Conservation (phyloP, 92 coral and sea anemone species). For the Siderastrea siderea region DNA sequence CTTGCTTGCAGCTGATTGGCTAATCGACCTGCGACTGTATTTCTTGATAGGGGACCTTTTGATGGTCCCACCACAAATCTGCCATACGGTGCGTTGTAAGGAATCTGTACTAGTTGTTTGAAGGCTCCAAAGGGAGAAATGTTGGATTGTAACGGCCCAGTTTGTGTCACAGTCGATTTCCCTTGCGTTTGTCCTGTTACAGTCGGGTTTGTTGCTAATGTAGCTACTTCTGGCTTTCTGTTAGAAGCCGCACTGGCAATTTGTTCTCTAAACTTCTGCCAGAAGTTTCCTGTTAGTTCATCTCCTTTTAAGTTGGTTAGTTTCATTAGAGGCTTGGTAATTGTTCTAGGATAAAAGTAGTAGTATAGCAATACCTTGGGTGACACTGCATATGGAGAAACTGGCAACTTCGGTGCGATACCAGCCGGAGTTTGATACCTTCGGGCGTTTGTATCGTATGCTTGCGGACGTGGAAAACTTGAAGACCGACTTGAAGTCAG, state of each 20-base stretch:
- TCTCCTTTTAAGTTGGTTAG: neutral
- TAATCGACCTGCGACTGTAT: neutral
- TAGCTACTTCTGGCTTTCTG: neutral
- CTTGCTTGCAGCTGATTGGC: neutral
- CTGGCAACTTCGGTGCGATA: neutral
- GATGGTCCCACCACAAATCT: neutral
- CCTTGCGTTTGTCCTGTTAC: slow-evolving; percentile 22
- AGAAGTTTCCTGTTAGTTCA: slow-evolving; percentile 5
- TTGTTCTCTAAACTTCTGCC: slow-evolving; percentile 11
- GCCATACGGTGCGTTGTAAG: slow-evolving; percentile 5
- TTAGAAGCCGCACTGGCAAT: slow-evolving; percentile 10
- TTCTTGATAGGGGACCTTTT: neutral
- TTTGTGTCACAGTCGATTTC: neutral
- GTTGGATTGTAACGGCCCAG: slow-evolving; percentile 20
- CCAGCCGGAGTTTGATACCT: slow-evolving; percentile 12
- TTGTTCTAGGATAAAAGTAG: slow-evolving; percentile 38
- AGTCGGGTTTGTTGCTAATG: slow-evolving; percentile 7
- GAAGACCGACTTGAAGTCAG: slow-evolving; percentile 14
- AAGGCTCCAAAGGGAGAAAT: slow-evolving; percentile 2
- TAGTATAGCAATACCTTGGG: slow-evolving; percentile 51
- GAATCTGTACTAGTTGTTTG: slow-evolving; percentile 28
- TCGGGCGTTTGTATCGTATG: neutral
- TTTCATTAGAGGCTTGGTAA: slow-evolving; percentile 19
- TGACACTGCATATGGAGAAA: slow-evolving; percentile 4
- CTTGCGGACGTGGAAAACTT: neutral